Conservation (phyloP, 1,140 invertebrate genomes). For the Protaetia brevitarsis region DNA sequence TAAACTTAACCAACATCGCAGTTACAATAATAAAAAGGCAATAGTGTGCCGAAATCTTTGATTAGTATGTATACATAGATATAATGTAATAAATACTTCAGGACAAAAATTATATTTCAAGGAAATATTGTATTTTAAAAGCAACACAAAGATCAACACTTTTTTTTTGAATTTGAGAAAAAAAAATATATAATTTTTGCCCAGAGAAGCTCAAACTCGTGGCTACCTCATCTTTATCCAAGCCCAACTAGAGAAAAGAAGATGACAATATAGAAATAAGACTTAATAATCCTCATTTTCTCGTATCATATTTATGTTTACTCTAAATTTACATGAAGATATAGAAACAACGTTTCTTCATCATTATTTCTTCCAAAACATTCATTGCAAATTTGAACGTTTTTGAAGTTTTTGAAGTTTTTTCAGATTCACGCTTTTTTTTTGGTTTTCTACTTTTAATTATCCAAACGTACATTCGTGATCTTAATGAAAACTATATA, state of each 20-base stretch:
- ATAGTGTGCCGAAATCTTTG: too few species aligned
- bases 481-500: not conserved
- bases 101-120: conserved; percentile 5
- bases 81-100: conserved; percentile 2
- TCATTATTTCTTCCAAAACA: not conserved
- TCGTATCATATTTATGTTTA: not conserved
- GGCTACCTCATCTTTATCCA: conserved; percentile 82
- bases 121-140: not conserved
- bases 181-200: conserved; percentile 29
- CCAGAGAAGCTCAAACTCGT: conserved; percentile 13
- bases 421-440: not conserved
- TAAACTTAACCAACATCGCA: too few species aligned
- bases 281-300: not conserved
- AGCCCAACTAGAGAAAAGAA: conserved; percentile 75
- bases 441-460: too few species aligned
- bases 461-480: too few species aligned
- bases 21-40: too few species aligned
- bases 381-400: not conserved
- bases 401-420: not conserved
- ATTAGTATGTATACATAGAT: too few species aligned
- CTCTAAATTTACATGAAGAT: not conserved
- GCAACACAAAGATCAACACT: too few species aligned
- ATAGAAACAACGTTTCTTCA: not conserved
- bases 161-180: not conserved
- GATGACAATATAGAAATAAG: conserved; percentile 14